Conservation (phyloP, 1,140 invertebrate genomes). For the Rhysida immarginata region DNA sequence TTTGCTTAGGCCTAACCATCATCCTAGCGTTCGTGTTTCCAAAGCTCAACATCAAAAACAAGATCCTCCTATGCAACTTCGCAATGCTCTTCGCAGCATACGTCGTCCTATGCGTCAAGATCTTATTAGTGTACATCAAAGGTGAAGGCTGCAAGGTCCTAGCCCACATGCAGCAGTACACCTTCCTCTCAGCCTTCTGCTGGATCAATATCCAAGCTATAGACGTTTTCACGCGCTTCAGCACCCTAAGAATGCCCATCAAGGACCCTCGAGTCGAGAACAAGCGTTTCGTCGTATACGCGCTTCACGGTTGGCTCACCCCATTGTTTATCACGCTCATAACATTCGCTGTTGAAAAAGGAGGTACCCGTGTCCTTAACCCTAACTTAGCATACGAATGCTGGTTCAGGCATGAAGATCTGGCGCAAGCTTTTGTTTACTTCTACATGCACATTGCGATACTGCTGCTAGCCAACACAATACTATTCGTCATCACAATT, state of each 20-base stretch:
- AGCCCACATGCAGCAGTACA: background rate
- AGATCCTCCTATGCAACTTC: too few relatives aligned
- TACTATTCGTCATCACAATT: background rate
- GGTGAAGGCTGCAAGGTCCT: background rate
- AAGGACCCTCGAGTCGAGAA: background rate
- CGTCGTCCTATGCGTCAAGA: too few relatives aligned
- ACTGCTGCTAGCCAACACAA: background rate
- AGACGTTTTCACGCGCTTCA: background rate
- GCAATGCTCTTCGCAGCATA: too few relatives aligned
- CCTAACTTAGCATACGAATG: background rate
- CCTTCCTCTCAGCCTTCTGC: background rate
- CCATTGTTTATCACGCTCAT: background rate
- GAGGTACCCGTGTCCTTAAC: background rate
- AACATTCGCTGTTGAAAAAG: background rate
- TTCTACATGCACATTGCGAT: background rate
- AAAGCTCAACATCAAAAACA: too few relatives aligned
- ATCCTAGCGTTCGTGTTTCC: too few relatives aligned
- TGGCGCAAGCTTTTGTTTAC: background rate
- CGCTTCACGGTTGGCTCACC: background rate
- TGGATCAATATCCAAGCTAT: background rate
- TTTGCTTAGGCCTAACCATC: too few relatives aligned
- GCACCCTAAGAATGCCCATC: background rate
- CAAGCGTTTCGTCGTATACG: background rate
- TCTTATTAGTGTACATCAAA: too few relatives aligned
- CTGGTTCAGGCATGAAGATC: background rate